These are phyloP conservation scores for Eupithecia centaureata DNA, from an alignment of 2,888 invertebrate genomes.

Conservation along the genomic window DNA sequence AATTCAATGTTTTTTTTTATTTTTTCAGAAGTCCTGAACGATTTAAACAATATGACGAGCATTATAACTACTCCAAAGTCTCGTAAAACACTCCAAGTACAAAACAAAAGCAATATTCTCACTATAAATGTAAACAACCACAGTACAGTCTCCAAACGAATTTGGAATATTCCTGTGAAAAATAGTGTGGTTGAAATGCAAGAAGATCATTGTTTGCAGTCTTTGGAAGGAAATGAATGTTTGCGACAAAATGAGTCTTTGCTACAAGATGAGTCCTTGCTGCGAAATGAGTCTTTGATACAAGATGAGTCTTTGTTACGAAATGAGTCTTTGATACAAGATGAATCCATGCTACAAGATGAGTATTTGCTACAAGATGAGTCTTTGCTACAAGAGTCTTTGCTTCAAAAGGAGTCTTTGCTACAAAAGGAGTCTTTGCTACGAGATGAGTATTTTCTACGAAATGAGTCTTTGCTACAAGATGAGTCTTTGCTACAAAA, in stretches of 20 bases:
- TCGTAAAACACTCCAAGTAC: constrained; percentile 6
- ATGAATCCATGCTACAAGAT: too few species aligned
- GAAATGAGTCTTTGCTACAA: not conserved
- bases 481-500: constrained; percentile 34
- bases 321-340: too few species aligned
- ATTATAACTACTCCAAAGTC: constrained; percentile 49
- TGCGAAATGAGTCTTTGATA: too few species aligned
- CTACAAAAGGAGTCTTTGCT: too few species aligned
- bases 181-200: constrained; percentile 47
- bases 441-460: constrained; percentile 43
- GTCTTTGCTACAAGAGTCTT: constrained; percentile 58
- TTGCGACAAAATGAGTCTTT: too few species aligned
- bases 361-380: too few species aligned
- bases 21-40: constrained; percentile 71
- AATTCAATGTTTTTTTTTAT: too few species aligned
- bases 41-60: constrained; percentile 69
- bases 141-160: constrained; percentile 53
- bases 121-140: constrained; percentile 55
- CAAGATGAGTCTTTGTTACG: too few species aligned
- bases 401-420: too few species aligned
- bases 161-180: constrained; percentile 64
- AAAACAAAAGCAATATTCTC: constrained; percentile 34
- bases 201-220: too few species aligned
- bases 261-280: too few species aligned
- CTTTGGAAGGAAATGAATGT: too few species aligned